These are phyloP conservation scores for Lamellibrachia satsuma DNA, from an alignment of 2,888 invertebrate species.

Conservation along the genomic window DNA sequence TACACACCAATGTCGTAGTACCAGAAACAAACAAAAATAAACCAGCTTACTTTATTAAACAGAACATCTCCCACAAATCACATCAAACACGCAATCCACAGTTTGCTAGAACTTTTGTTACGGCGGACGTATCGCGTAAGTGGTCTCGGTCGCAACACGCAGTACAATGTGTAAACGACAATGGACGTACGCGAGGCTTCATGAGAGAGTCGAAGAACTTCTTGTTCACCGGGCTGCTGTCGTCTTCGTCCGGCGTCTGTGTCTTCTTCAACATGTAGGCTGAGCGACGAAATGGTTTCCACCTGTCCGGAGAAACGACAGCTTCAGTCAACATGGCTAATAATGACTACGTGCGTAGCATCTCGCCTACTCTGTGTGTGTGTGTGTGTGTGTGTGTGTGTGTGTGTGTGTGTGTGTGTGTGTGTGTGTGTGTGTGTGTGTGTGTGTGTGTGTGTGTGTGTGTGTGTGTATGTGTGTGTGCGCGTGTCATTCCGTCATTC, in stretches of 20 bases:
- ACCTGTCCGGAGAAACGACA: constrained; percentile 44
- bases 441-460: not conserved
- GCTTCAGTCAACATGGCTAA: not conserved
- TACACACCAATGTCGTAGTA: too few relatives aligned
- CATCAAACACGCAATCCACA: too few relatives aligned
- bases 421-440: too few relatives aligned
- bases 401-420: not conserved
- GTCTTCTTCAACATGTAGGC: constrained; percentile 47
- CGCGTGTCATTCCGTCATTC: not conserved
- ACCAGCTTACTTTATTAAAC: too few relatives aligned
- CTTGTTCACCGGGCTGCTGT: constrained; percentile 52
- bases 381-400: not conserved
- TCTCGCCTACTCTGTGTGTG: not conserved
- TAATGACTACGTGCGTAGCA: too few relatives aligned
- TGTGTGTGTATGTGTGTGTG: not conserved
- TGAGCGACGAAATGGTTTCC: constrained; percentile 59
- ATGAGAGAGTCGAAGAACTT: constrained; percentile 63
- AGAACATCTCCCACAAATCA: too few relatives aligned
- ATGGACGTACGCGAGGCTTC: constrained; percentile 56
- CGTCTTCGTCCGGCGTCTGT: constrained; percentile 36
- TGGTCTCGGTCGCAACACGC: not conserved
- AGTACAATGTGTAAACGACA: not conserved
- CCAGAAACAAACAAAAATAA: too few relatives aligned
- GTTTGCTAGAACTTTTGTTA: too few relatives aligned
- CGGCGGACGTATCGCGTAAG: not conserved